Conservation (phyloP, 2,888 invertebrate species). For the Lypha dubia region DNA sequence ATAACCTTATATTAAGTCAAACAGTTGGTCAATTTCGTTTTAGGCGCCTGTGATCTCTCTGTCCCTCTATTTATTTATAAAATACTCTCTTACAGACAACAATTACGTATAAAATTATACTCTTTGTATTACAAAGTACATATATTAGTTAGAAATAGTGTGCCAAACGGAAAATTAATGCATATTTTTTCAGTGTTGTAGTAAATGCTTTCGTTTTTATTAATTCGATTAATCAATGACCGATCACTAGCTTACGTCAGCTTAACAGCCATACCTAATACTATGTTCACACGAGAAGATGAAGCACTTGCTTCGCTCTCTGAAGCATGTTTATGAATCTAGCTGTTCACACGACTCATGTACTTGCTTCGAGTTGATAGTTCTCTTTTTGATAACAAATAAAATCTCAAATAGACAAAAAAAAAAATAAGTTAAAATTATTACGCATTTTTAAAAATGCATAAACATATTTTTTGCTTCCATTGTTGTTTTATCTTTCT, state of each 20-base stretch:
- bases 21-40: conserved; percentile 78
- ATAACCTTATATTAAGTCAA: conserved; percentile 43
- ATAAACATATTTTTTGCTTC: too few species aligned
- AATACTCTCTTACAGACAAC: conserved; percentile 14
- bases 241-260: background rate
- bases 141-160: conserved; percentile 12
- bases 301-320: too few species aligned
- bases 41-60: conserved; percentile 76
- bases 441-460: too few species aligned
- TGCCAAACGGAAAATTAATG: conserved; percentile 3
- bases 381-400: too few species aligned
- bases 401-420: too few species aligned
- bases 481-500: too few species aligned
- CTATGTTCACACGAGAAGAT: too few species aligned
- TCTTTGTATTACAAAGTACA: conserved; percentile 8
- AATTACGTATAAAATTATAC: background rate
- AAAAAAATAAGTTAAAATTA: too few species aligned
- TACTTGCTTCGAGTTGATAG: too few species aligned
- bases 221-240: conserved; percentile 27
- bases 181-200: conserved; percentile 17
- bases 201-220: conserved; percentile 34
- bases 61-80: conserved; percentile 57
- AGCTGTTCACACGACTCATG: too few species aligned
- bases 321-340: too few species aligned
- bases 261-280: too few species aligned